phyloP scores from a whole-genome alignment of 1,140 invertebrate genomes.

The Aphaenogaster ashmeadi region DNA sequence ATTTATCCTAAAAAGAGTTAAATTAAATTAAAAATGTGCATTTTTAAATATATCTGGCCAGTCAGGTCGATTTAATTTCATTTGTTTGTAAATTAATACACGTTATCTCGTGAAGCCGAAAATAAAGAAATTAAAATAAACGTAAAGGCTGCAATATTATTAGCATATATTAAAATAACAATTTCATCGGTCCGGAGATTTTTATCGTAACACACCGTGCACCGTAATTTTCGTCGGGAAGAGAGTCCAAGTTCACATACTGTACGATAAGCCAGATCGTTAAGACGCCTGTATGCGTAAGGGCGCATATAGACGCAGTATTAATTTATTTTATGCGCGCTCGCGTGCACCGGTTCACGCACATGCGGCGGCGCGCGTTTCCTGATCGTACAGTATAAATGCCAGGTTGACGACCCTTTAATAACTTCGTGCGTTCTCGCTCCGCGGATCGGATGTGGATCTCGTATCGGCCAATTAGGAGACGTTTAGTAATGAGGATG shows the following conservation, averaged over 20 bases:
- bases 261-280: slow-evolving; percentile 46
- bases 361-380: slow-evolving; percentile 52
- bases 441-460: slow-evolving; percentile 61
- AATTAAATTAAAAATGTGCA: background rate
- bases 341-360: slow-evolving; percentile 51
- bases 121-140: background rate
- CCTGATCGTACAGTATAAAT: slow-evolving; percentile 63
- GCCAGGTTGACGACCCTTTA: slow-evolving; percentile 78
- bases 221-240: slow-evolving; percentile 41
- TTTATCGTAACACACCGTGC: slow-evolving; percentile 15
- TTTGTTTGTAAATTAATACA: background rate
- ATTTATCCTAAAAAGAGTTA: background rate
- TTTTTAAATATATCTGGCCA: too few relatives aligned
- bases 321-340: slow-evolving; percentile 63
- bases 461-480: slow-evolving; percentile 69
- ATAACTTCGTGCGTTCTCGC: slow-evolving; percentile 68
- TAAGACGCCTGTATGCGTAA: slow-evolving; percentile 37
- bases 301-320: slow-evolving; percentile 49
- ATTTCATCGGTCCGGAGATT: slow-evolving; percentile 21
- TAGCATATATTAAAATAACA: slow-evolving; percentile 21
- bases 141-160: background rate
- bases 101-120: background rate
- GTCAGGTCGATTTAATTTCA: too few relatives aligned
- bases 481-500: slow-evolving; percentile 70
- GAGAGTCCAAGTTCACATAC: slow-evolving; percentile 36